phyloP scores from a whole-genome alignment of 2,797 vertebrate genomes.

The Molossus molossus region DNA sequence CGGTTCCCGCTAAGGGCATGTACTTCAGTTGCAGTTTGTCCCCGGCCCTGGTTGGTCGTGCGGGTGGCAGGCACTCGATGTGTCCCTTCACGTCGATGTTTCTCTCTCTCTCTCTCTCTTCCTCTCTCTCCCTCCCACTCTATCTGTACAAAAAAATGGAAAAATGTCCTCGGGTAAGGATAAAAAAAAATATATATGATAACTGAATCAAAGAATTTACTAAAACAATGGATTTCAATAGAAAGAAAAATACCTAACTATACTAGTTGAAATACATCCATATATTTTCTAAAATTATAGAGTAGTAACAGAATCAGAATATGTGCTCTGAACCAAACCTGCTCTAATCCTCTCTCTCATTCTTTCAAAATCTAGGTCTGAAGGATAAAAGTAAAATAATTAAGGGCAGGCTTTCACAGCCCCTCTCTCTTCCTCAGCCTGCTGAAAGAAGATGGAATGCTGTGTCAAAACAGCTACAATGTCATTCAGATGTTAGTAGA shows the following conservation, averaged over 20 bases:
- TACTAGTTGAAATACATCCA: not conserved
- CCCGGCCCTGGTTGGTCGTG: no score
- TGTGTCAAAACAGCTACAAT: conserved; percentile 73
- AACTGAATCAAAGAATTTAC: conserved; percentile 31
- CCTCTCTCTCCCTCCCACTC: no score
- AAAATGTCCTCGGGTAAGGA: no score
- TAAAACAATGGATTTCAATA: not conserved
- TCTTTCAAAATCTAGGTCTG: conserved; percentile 14
- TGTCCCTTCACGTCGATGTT: no score
- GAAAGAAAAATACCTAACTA: not conserved
- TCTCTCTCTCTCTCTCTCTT: no score
- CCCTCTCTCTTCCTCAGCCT: conserved; percentile 19
- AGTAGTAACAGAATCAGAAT: not conserved
- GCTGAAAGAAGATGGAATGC: conserved; percentile 24
- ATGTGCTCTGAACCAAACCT: not conserved
- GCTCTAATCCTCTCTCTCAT: not conserved
- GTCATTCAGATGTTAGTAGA: conserved; percentile 79
- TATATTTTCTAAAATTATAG: conserved; percentile 7
- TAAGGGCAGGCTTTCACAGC: conserved; percentile 15
- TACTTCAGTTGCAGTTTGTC: no score
- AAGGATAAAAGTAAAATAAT: conserved; percentile 16
- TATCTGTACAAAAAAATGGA: no score
- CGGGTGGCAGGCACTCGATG: no score
- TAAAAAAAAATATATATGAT: no score
- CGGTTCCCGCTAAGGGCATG: no score